Evolutionary conservation across 2,113 vertebrate genomes (phyloP).

Genomic region (Poeciliopsis prolifica): DNA sequence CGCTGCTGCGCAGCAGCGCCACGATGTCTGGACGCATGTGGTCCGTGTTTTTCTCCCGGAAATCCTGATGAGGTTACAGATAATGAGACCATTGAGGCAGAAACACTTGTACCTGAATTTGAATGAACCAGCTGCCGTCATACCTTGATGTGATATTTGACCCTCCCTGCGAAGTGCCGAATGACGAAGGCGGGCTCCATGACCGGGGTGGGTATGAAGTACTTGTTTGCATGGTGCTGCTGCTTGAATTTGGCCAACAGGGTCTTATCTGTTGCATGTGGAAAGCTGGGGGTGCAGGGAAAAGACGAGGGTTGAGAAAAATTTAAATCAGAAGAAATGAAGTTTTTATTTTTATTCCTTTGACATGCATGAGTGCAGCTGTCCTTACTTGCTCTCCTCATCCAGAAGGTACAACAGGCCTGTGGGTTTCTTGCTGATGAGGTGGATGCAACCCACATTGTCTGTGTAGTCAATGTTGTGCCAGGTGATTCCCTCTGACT

Average conservation of each 20-base stretch:
- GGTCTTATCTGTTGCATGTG: conserved; percentile 93
- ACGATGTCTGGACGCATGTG: conserved; percentile 98
- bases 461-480: conserved; percentile 98
- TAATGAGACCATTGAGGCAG: not conserved
- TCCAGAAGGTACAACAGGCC: conserved; percentile 96
- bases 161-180: conserved; percentile 94
- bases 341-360: not conserved
- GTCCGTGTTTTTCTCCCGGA: conserved; percentile 98
- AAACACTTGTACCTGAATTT: not conserved
- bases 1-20: conserved; percentile 92
- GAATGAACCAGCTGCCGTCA: not conserved
- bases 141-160: conserved; percentile 98
- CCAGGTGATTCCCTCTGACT: conserved; percentile 95
- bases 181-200: conserved; percentile 97
- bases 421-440: conserved; percentile 98
- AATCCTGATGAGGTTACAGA: conserved; percentile 82
- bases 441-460: conserved; percentile 96
- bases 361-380: not conserved
- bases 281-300: conserved; percentile 82
- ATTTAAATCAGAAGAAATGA: not conserved
- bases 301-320: not conserved
- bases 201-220: conserved; percentile 92
- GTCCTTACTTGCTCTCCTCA: conserved; percentile 97
- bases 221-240: conserved; percentile 94
- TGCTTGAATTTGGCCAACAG: conserved; percentile 97